These are phyloP conservation scores for Spodoptera frugiperda DNA, from an alignment of 1,140 invertebrate species.

Conservation along the genomic window DNA sequence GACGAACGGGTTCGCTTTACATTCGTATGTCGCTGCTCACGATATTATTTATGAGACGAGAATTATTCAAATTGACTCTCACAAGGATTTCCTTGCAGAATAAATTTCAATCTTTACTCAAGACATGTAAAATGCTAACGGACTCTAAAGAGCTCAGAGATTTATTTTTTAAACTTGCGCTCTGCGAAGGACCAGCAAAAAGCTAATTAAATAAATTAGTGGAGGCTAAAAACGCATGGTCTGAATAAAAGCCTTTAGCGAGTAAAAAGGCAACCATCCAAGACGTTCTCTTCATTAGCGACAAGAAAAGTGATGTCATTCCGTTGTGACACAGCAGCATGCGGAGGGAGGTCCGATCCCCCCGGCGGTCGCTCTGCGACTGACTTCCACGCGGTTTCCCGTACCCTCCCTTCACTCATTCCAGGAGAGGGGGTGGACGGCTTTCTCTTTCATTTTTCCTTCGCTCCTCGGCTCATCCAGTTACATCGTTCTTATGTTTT, in stretches of 20 bases:
- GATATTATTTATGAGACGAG: conserved; percentile 52
- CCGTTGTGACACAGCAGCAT: conserved; percentile 79
- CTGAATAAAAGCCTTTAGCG: conserved; percentile 59
- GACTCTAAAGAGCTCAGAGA: conserved; percentile 13
- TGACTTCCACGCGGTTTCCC: conserved; percentile 78
- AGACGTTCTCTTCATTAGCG: conserved; percentile 85
- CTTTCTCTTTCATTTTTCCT: conserved; percentile 86
- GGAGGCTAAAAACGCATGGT: conserved; percentile 54
- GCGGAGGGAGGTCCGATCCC: conserved; percentile 73
- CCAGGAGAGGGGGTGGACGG: conserved; percentile 74
- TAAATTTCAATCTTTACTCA: conserved; percentile 31
- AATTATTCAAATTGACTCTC: conserved; percentile 43
- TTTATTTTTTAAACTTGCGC: conserved; percentile 23
- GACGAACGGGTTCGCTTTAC: conserved; percentile 56
- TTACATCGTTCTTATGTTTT: conserved; percentile 86
- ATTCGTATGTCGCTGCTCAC: conserved; percentile 55
- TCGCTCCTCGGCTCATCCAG: conserved; percentile 85
- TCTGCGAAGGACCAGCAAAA: conserved; percentile 37
- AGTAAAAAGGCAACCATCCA: conserved; percentile 68
- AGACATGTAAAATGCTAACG: conserved; percentile 37
- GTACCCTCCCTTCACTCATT: conserved; percentile 57
- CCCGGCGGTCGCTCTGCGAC: conserved; percentile 76
- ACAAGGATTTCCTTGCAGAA: conserved; percentile 40
- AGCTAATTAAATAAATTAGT: conserved; percentile 54
- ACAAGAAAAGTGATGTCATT: conserved; percentile 85